Conservation (phyloP, 2,113 vertebrate genomes). For the Regulus satrapa region DNA sequence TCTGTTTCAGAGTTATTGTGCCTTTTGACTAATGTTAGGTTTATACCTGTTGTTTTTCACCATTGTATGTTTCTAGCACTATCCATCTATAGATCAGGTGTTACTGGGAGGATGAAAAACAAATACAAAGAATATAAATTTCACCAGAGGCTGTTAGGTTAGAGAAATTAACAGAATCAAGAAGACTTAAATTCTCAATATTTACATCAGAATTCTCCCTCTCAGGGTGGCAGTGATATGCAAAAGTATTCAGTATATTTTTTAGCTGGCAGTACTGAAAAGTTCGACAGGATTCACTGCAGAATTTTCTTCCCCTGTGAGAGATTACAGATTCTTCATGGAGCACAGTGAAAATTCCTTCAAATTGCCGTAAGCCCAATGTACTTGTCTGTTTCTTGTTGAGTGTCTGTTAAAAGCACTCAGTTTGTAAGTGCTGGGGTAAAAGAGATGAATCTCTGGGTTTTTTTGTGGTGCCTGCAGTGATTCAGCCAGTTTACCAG, state of each 20-base stretch:
- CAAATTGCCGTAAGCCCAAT: neutral
- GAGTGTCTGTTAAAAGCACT: neutral
- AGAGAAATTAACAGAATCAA: neutral
- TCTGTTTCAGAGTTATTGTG: neutral
- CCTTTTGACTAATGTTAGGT: neutral
- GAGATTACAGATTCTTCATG: neutral
- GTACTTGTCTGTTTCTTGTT: neutral
- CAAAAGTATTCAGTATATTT: neutral
- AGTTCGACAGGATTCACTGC: neutral
- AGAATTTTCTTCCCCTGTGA: neutral
- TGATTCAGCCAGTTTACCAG: neutral
- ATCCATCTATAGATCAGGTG: neutral
- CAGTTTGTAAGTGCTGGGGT: neutral
- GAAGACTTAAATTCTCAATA: neutral
- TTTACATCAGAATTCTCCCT: neutral
- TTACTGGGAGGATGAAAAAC: neutral
- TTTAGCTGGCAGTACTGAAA: neutral
- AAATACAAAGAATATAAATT: neutral
- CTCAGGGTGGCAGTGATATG: neutral
- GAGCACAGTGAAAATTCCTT: neutral
- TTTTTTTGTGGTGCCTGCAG: neutral
- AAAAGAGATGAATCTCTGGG: neutral
- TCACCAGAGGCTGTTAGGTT: neutral
- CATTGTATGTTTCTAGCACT: fast-evolving
- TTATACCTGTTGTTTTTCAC: neutral